Base-by-base conservation (phyloP, 2,797 vertebrate species). In the Furcifer pardalis region DNA sequence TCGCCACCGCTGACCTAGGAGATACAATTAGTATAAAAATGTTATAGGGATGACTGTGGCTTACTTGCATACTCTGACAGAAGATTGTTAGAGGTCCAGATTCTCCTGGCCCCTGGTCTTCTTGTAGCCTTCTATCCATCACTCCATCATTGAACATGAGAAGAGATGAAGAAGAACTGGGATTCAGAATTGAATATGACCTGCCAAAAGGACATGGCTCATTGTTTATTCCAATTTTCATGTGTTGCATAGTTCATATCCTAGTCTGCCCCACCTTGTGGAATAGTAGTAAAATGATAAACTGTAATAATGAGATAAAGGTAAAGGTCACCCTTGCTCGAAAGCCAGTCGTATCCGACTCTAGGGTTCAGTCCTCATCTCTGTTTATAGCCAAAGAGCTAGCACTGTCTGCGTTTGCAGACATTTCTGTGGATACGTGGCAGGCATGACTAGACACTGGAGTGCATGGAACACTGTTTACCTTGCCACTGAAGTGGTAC, bases 51-150 rank as follows among this genome's bases (percentile, higher is more conserved):
- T 30, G 17, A 44, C 27, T 46, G 8, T 52, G n/a, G 60, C 85
- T 87, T 91, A 99, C 98, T 97, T 98, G 98, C 96, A 98, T 93
- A 0, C 97, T 97, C 85, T 98, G 97, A 93, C 98, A 98, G 92
- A 99, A 96, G 87, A 97, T 96, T 0, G 96, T 91, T 56, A 98
- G 96, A 40, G 97, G 93, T 0, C 96, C 93, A 0, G 97, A 35
- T 0, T 99, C 98, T 80, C 95, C 93, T 0, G 94, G 94, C 4
- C 96, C 95, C 35, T 97, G 96, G 44, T 97, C 98, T 37, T 99
- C 98, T 32, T 98, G 96, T 27, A 96, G 94, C 87, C 96, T 95
- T 72, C 98, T 96, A 66, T 97, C 98, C 89, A 97, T 84, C 44
- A 96, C 96, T 68, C 97, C 96, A 0, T 99, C 98, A 23, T 96